These are phyloP conservation scores for Budorcas taxicolor DNA, from an alignment of 2,113 vertebrate species.

Conservation along the genomic window DNA sequence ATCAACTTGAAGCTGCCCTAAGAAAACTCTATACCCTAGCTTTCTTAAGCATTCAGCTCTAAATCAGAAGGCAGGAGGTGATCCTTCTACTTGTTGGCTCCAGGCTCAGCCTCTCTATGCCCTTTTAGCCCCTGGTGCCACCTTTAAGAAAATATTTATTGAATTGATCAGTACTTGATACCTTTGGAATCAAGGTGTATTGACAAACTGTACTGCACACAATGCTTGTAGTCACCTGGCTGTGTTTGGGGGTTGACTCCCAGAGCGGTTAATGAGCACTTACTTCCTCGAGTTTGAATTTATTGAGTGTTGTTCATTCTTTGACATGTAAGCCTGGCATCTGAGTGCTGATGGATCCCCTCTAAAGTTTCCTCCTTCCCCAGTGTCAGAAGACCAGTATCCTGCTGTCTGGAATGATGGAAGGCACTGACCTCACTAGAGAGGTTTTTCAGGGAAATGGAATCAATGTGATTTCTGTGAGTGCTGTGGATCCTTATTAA, in stretches of 20 bases:
- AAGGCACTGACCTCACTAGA: background rate
- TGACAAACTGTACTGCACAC: background rate
- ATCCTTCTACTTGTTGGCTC: background rate
- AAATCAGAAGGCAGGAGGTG: background rate
- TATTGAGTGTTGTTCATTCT: background rate
- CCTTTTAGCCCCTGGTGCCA: background rate
- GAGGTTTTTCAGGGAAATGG: background rate
- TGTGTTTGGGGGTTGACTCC: background rate
- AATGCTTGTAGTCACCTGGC: background rate
- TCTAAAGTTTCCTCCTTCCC: conserved; percentile 20
- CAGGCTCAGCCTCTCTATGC: background rate
- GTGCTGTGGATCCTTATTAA: background rate
- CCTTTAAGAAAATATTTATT: conserved; percentile 45
- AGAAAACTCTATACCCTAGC: background rate
- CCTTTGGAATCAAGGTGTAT: background rate
- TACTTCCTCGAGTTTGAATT: background rate
- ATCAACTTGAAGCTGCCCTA: background rate
- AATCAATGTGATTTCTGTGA: background rate
- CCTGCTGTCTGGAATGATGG: background rate
- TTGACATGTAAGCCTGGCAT: background rate
- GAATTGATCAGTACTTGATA: background rate
- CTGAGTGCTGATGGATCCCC: background rate
- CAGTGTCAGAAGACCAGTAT: background rate
- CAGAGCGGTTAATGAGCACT: background rate
- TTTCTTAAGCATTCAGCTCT: background rate